Evolutionary conservation across 2,113 vertebrate species (phyloP), one percentile per base, ranked within the genome.

Genomic region (Sebastes fasciatus): DNA sequence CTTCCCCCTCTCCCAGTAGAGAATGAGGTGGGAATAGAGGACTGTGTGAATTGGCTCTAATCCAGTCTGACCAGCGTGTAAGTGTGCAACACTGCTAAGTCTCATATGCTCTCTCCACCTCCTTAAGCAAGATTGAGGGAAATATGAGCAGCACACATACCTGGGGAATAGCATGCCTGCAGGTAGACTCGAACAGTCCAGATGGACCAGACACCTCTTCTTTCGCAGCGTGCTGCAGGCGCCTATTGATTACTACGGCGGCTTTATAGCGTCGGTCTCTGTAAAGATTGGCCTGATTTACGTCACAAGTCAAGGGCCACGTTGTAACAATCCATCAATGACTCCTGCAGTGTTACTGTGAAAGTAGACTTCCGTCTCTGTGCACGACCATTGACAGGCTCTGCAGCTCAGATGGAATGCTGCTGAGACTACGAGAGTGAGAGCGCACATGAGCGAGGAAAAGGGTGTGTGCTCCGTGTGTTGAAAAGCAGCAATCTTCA

Each of bases 11-110:
- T 83, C 83, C 84, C 86, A 74, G 62, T 74, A 40, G 55, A 79
- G 79, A 23, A 77, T 51, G 65, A 89, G 79, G 69, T 80, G 63
- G 77, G 81, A 84, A 80, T 64, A 88, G 80, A 86, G 77, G 61
- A 66, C 73, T 68, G 86, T 83, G 68, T 80, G 85, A 91, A 92
- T 89, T 93, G 82, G 82, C 79, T 92, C 60, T 92, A 91, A 93
- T 93, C 86, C 74, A 86, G 80, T 91, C 86, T 79, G 87, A 85
- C 89, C 76, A 73, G 61, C 82, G 77, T 93, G 85, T 83, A 88
- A 78, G 86, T 79, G 80, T 80, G 83, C 86, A 74, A 85, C 85
- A 85, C 48, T 9, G 67, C 80, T 88, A 51, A 74, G 49, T 80
- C 64, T 85, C 82, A 83, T 68, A 52, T 75, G 57, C 72, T 82